Percentiles rank a stretch among this genome's conserved stretches.
These are phyloP conservation scores for Australoheros scitulus DNA, from an alignment of 2,113 vertebrate species.

Conservation along the genomic window DNA sequence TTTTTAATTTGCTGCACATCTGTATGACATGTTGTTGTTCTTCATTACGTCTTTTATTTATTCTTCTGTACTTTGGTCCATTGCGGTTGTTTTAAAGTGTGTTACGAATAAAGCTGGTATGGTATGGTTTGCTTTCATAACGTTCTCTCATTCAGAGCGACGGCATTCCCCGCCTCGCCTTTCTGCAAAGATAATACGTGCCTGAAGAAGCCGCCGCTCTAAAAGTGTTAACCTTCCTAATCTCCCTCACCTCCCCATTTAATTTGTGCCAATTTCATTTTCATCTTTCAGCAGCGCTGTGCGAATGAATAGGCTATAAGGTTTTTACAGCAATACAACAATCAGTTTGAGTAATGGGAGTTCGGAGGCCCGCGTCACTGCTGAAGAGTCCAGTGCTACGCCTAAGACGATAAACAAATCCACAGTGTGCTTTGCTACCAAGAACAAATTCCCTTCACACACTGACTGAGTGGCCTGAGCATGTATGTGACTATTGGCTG, in stretches of 20 bases:
- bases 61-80: neutral
- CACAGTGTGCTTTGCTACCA: constrained; percentile 3
- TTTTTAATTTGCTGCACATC: constrained; percentile 40
- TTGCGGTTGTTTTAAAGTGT: neutral
- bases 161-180: constrained; percentile 43
- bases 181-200: constrained; percentile 40
- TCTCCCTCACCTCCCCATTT: constrained; percentile 57
- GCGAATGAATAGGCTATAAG: constrained; percentile 32
- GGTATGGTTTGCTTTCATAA: too few relatives aligned
- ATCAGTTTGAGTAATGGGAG: constrained; percentile 11
- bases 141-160: constrained; percentile 26
- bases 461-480: constrained; percentile 1
- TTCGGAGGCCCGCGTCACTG: neutral
- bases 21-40: neutral
- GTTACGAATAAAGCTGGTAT: neutral
- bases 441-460: constrained; percentile 29
- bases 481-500: constrained; percentile 25
- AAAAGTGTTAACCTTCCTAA: constrained; percentile 42
- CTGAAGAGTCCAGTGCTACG: neutral
- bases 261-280: constrained; percentile 51
- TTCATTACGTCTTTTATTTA: neutral
- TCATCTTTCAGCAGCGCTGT: constrained; percentile 28
- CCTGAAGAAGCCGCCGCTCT: constrained; percentile 15
- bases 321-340: constrained; percentile 32
- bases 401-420: constrained; percentile 37